These are phyloP conservation scores for Corticium candelabrum DNA, from an alignment of 37 sponge, comb jelly and placozoan genomes.

Conservation along the genomic window DNA sequence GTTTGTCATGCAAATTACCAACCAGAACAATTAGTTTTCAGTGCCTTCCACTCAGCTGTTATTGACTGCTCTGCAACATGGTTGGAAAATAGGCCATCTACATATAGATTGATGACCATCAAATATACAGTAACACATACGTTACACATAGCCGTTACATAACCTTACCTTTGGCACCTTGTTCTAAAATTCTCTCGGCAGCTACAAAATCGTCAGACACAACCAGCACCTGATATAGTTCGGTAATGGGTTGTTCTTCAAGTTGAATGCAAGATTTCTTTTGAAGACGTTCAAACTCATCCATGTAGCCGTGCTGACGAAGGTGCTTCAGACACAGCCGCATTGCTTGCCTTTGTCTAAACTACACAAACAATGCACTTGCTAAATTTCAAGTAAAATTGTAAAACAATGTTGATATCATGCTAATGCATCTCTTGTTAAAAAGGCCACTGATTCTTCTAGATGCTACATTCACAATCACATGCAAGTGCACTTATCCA, in stretches of 20 bases:
- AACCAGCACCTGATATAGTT: slow-evolving; percentile 48
- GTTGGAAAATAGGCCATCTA: slow-evolving; percentile 40
- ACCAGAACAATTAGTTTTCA: background rate
- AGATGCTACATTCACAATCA: too few species aligned
- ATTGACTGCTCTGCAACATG: slow-evolving; percentile 39
- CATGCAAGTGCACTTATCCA: too few species aligned
- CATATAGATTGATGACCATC: too few species aligned
- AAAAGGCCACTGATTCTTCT: too few species aligned
- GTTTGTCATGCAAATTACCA: too few species aligned
- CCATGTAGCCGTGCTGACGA: slow-evolving; percentile 64
- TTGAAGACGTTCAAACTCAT: slow-evolving; percentile 49
- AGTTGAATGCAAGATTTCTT: slow-evolving; percentile 49
- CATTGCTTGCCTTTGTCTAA: too few species aligned
- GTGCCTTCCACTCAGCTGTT: slow-evolving; percentile 27
- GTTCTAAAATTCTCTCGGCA: slow-evolving; percentile 32
- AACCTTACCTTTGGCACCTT: slow-evolving; percentile 28
- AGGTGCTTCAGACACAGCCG: slow-evolving; percentile 81
- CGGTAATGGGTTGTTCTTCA: slow-evolving; percentile 68
- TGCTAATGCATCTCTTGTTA: too few species aligned
- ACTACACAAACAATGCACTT: too few species aligned
- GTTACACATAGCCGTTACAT: too few species aligned
- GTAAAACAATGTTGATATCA: too few species aligned
- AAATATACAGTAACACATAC: background rate
- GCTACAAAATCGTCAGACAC: slow-evolving; percentile 34
- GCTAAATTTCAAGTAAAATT: too few species aligned